Conservation (phyloP, 2,113 vertebrate species). For the Oncorhynchus nerka region DNA sequence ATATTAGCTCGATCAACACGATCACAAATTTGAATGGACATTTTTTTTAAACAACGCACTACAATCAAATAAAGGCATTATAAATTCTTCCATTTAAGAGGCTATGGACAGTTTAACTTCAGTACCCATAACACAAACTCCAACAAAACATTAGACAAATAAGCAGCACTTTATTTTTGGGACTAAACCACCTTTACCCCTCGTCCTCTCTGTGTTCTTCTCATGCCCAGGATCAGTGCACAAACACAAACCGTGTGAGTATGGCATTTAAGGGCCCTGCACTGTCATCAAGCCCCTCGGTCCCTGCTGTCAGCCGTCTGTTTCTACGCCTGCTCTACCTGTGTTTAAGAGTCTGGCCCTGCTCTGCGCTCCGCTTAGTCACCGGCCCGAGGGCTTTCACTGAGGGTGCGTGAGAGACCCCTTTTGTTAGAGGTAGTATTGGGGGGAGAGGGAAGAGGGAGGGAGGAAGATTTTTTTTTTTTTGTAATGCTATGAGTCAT, state of each 20-base stretch:
- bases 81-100: not conserved
- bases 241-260: slow-evolving; percentile 40
- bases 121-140: not conserved
- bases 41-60: not conserved
- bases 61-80: slow-evolving; percentile 4
- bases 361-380: slow-evolving; percentile 42
- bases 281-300: slow-evolving; percentile 36
- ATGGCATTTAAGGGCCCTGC: not conserved
- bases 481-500: slow-evolving; percentile 98
- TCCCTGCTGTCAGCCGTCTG: slow-evolving; percentile 69
- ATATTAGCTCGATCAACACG: no score
- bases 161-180: not conserved
- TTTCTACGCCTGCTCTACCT: slow-evolving; percentile 71
- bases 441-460: slow-evolving; percentile 47
- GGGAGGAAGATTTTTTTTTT: not conserved
- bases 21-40: not conserved
- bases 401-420: slow-evolving; percentile 74
- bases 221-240: not conserved
- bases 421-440: slow-evolving; percentile 76
- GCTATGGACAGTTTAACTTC: not conserved
- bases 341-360: slow-evolving; percentile 66
- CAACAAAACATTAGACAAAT: not conserved
- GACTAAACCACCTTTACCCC: no score
- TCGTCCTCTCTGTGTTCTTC: not conserved
- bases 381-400: slow-evolving; percentile 61